Evolutionary conservation across 2,888 invertebrate species (phyloP).

Genomic region (Xanthorhoe designata): DNA sequence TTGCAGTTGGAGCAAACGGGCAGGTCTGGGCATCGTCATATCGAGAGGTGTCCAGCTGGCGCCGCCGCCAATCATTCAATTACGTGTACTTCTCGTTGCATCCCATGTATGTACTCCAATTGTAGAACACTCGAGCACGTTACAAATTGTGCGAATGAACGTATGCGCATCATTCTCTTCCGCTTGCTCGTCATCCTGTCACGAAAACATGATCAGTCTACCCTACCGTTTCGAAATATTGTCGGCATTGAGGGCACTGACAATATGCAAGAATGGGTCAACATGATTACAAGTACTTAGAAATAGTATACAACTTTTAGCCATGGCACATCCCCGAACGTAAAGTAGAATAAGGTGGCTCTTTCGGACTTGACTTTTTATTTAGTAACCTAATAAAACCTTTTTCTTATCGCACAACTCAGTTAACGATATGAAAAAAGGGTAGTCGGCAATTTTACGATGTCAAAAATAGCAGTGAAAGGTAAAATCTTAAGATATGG

Average conservation of each 20-base stretch:
- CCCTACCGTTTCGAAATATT: slow-evolving; percentile 12
- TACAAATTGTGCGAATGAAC: slow-evolving; percentile 50
- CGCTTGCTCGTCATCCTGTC: slow-evolving; percentile 35
- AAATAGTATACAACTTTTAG: slow-evolving; percentile 1
- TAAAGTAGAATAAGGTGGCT: slow-evolving; percentile 13
- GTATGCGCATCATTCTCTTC: slow-evolving; percentile 42
- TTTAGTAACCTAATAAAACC: slow-evolving; percentile 26
- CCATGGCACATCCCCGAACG: slow-evolving; percentile 11
- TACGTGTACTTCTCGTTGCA: slow-evolving; percentile 59
- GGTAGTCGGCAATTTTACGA: slow-evolving; percentile 12
- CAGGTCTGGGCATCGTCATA: slow-evolving; percentile 70
- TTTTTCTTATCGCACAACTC: slow-evolving; percentile 18
- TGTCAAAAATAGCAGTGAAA: neutral
- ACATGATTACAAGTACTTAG: slow-evolving; percentile 1
- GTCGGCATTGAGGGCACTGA: slow-evolving; percentile 6
- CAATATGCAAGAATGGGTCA: slow-evolving; percentile 10
- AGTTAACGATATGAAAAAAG: slow-evolving; percentile 23
- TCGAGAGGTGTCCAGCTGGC: slow-evolving; percentile 74
- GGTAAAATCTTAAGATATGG: slow-evolving; percentile 6
- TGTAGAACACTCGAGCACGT: slow-evolving; percentile 59
- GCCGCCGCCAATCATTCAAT: slow-evolving; percentile 78
- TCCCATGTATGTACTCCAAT: slow-evolving; percentile 58
- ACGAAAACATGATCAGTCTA: slow-evolving; percentile 20
- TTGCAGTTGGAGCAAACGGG: slow-evolving; percentile 55
- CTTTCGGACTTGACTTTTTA: slow-evolving; percentile 18